Percentiles rank a stretch among this genome's conserved stretches.
Evolutionary conservation across 92 coral and sea anemone genomes (phyloP).

Genomic region (Zoanthus sansibaricus): DNA sequence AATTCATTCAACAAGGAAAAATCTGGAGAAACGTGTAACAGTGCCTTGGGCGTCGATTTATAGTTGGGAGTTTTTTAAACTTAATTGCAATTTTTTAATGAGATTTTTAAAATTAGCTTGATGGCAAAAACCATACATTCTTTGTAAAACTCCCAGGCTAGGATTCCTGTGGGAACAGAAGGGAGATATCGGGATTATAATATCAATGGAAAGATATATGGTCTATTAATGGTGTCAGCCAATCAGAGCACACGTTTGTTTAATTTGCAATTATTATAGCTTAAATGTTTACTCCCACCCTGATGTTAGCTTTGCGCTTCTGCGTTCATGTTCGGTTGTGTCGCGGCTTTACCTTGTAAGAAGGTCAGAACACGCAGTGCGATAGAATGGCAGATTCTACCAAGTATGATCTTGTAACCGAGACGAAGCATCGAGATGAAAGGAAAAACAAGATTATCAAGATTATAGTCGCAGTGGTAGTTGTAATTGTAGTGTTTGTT

Average conservation of each 20-base stretch:
- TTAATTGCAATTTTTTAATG: too few species aligned
- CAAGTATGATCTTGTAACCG: constrained; percentile 19
- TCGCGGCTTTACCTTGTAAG: too few species aligned
- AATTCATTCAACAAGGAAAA: too few species aligned
- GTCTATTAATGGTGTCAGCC: neutral
- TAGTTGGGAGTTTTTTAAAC: too few species aligned
- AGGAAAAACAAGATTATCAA: constrained; percentile 30
- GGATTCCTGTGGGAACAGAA: too few species aligned
- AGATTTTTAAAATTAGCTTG: too few species aligned
- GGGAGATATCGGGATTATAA: too few species aligned
- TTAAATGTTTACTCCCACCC: neutral
- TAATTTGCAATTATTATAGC: neutral
- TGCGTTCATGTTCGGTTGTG: neutral
- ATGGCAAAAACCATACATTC: too few species aligned
- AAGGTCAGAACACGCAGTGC: neutral
- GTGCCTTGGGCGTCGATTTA: too few species aligned
- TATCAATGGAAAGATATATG: neutral
- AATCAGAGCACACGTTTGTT: neutral
- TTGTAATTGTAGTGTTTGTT: constrained; percentile 14
- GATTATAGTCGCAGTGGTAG: constrained; percentile 23
- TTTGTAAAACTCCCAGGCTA: too few species aligned
- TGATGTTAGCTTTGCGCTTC: neutral
- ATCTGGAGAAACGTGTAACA: too few species aligned
- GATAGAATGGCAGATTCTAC: constrained; percentile 21
- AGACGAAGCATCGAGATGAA: neutral